These are phyloP conservation scores for Lethenteron camtschaticum DNA, from an alignment of 2,113 vertebrate species.

Conservation along the genomic window DNA sequence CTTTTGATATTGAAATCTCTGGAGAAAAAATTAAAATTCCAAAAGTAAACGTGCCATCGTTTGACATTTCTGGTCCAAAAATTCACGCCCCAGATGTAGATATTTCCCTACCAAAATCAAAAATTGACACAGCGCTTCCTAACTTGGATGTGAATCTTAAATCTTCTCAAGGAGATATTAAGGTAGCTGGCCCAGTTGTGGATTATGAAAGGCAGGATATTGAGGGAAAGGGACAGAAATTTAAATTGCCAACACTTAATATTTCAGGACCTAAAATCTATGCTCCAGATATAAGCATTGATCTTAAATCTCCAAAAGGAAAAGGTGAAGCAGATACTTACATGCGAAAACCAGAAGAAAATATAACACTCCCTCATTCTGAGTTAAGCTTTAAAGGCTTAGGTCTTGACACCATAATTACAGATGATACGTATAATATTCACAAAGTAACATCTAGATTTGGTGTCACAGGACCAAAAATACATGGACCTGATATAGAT, in stretches of 20 bases:
- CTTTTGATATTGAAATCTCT: neutral
- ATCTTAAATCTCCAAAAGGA: neutral
- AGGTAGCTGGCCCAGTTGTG: neutral
- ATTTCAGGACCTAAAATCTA: neutral
- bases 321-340: neutral
- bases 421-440: too few species aligned
- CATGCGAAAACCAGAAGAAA: neutral
- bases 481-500: too few species aligned
- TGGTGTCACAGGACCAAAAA: too few species aligned
- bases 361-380: neutral
- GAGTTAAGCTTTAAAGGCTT: too few species aligned
- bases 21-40: neutral
- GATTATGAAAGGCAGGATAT: neutral
- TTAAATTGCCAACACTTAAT: neutral
- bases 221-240: conserved; percentile 1
- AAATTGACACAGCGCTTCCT: neutral
- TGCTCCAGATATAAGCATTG: conserved; percentile 6
- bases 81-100: neutral
- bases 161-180: conserved; percentile 2
- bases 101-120: neutral
- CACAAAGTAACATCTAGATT: too few species aligned
- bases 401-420: too few species aligned
- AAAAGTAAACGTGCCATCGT: neutral
- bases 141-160: neutral
- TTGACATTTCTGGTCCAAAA: neutral